phyloP scores from a whole-genome alignment of 2,797 vertebrate species.

The Characodon lateralis region DNA sequence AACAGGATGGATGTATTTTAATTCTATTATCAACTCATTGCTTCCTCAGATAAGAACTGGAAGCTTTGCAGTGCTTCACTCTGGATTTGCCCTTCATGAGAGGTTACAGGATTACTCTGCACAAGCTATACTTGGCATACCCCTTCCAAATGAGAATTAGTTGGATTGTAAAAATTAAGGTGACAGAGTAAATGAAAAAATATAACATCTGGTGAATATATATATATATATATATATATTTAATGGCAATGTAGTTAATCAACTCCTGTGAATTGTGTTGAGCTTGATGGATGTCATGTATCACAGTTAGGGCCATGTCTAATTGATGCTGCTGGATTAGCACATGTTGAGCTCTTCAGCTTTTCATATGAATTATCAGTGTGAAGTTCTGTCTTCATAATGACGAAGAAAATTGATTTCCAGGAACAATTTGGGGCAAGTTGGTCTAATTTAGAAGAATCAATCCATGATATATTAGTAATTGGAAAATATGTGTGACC shows the following conservation, averaged over 20 bases:
- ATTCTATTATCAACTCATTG: conserved; percentile 45
- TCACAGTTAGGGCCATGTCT: not conserved
- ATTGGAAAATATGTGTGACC: no score
- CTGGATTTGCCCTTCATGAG: conserved; percentile 1
- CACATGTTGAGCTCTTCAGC: not conserved
- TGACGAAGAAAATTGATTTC: not conserved
- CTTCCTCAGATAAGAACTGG: conserved; percentile 18
- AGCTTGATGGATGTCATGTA: conserved; percentile 11
- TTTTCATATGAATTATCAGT: not conserved
- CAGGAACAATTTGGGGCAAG: no score
- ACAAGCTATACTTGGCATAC: not conserved
- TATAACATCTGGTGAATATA: not conserved
- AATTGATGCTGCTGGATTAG: conserved; percentile 1
- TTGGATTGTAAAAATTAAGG: not conserved
- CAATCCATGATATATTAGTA: not conserved
- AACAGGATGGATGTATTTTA: conserved; percentile 8
- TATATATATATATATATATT: not conserved
- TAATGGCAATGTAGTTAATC: not conserved
- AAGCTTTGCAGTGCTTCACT: conserved; percentile 16
- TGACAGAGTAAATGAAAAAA: not conserved
- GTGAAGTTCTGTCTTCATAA: not conserved
- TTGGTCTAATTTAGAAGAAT: no score
- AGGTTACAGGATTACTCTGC: not conserved
- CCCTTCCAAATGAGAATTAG: not conserved
- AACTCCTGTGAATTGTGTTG: not conserved